Percentiles rank a stretch among this genome's conserved stretches.
Evolutionary conservation across 2,113 vertebrate genomes (phyloP).

Genomic region (Gulo gulo): DNA sequence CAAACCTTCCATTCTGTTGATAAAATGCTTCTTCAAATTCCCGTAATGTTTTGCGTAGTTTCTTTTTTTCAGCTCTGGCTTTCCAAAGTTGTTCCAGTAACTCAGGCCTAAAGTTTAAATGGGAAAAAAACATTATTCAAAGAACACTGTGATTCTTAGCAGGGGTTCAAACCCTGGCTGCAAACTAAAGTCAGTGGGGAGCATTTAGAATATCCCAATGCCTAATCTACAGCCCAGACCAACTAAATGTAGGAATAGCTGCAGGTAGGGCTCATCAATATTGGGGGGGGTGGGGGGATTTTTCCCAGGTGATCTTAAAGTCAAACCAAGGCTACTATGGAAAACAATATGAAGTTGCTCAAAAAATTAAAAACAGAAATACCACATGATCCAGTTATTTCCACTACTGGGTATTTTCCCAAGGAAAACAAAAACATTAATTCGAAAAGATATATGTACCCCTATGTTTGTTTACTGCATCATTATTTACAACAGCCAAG

Average conservation of each 20-base stretch:
- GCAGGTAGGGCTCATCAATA: background rate
- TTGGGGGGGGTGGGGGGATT: background rate
- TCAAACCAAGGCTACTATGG: background rate
- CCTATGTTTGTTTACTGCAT: background rate
- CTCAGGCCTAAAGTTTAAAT: conserved; percentile 91
- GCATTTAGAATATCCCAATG: background rate
- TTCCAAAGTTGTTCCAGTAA: conserved; percentile 99
- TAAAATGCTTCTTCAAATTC: conserved; percentile 98
- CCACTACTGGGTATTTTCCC: background rate
- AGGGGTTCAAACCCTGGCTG: background rate
- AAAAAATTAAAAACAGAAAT: background rate
- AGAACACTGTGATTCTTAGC: background rate
- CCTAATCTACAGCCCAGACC: background rate
- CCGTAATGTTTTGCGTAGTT: conserved; percentile 93
- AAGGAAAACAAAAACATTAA: background rate
- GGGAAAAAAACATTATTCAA: conserved; percentile 60
- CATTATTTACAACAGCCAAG: background rate
- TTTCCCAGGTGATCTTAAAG: background rate
- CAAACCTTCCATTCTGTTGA: conserved; percentile 96
- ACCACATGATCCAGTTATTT: background rate
- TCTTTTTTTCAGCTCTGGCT: conserved; percentile 96
- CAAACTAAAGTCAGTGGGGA: conserved; percentile 15
- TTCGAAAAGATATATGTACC: background rate
- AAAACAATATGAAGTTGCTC: background rate
- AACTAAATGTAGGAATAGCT: conserved; percentile 1